Evolutionary conservation across 2,888 invertebrate species (phyloP).

Genomic region (Galerucella nymphaeae): DNA sequence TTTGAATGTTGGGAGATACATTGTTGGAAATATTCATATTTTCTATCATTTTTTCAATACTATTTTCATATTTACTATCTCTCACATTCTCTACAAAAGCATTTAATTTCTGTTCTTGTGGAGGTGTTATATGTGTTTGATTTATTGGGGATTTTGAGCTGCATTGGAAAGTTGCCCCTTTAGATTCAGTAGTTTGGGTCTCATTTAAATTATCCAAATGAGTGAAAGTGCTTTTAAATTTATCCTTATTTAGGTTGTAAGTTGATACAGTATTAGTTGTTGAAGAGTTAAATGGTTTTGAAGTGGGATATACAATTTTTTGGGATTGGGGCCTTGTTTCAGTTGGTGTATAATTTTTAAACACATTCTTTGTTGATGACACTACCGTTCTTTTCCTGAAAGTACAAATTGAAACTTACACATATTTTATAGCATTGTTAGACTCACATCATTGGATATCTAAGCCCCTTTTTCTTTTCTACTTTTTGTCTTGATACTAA

Average conservation of each 20-base stretch:
- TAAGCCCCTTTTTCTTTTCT: conserved; percentile 19
- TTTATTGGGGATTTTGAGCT: not conserved
- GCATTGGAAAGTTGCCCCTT: not conserved
- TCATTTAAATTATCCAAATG: not conserved
- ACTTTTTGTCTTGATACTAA: conserved; percentile 54
- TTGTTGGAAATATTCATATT: conserved; percentile 3
- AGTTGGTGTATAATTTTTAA: conserved; percentile 4
- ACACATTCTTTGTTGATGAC: not conserved
- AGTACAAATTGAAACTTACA: not conserved
- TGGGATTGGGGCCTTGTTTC: conserved; percentile 4
- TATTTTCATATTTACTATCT: not conserved
- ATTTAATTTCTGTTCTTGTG: not conserved
- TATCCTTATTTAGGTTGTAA: not conserved
- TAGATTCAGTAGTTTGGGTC: not conserved
- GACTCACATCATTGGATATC: conserved; percentile 9
- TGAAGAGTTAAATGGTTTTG: not conserved
- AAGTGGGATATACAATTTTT: conserved; percentile 20
- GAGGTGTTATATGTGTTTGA: not conserved
- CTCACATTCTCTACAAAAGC: not conserved
- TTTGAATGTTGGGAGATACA: not conserved
- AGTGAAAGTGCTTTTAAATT: not conserved
- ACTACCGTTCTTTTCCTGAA: conserved; percentile 19
- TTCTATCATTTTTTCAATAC: not conserved
- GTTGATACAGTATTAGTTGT: conserved; percentile 1
- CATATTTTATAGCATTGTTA: not conserved